Evolutionary conservation across 2,113 vertebrate genomes (phyloP).

Genomic region (Platichthys flesus): DNA sequence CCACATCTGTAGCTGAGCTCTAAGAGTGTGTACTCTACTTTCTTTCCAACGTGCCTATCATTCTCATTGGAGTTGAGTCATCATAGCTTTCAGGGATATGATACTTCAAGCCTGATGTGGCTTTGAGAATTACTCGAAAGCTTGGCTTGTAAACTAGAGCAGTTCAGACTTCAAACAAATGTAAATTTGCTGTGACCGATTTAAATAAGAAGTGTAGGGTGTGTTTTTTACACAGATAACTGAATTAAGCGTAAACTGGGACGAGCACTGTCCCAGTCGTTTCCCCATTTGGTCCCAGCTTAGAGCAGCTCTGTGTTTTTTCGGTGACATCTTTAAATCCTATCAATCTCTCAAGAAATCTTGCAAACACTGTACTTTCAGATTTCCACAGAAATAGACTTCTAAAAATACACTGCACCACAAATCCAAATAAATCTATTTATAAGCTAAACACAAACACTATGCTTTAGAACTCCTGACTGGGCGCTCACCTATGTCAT

Average conservation of each 20-base stretch:
- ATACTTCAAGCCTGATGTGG: conserved; percentile 29
- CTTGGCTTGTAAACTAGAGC: neutral
- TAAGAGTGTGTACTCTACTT: neutral
- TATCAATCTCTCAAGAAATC: neutral
- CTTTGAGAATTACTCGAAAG: conserved; percentile 61
- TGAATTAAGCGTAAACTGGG: conserved; percentile 10
- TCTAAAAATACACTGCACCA: neutral
- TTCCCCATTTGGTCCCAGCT: neutral
- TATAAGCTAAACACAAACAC: no score
- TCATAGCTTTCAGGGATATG: conserved; percentile 46
- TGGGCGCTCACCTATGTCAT: conserved; percentile 92
- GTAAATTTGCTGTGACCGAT: conserved; percentile 28
- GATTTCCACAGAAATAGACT: neutral
- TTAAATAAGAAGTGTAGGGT: conserved; percentile 25
- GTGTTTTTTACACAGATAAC: conserved; percentile 12
- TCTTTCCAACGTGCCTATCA: conserved; percentile 38
- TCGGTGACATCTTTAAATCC: neutral
- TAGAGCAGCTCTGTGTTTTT: neutral
- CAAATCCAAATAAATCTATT: neutral
- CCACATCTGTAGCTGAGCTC: conserved; percentile 57
- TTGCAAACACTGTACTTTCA: neutral
- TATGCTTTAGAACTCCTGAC: neutral
- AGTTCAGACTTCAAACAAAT: conserved; percentile 23
- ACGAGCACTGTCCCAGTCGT: conserved; percentile 1
- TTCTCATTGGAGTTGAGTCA: conserved; percentile 40